Base-by-base conservation (phyloP, 2,888 invertebrate genomes). In the Hydroisotoma schaefferi region DNA sequence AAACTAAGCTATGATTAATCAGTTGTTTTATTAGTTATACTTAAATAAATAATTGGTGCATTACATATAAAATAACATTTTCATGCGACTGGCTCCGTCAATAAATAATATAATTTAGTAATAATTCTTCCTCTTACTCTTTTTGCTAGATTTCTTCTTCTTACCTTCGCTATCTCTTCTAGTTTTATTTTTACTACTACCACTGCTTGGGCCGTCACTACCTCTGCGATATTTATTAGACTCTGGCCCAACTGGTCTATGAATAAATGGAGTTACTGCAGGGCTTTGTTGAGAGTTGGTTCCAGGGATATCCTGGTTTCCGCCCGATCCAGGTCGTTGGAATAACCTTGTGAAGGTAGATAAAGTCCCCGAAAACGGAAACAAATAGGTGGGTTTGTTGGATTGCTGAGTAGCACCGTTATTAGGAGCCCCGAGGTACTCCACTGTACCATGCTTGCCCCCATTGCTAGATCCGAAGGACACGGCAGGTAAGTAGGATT, bases 221-320 rank as follows among this genome's bases (percentile, higher is more conserved):
- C 52, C 55, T 37, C 62, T 44, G 12, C 46, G 59, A 29, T 26
- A 66, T 5, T 60, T 49, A 5, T 54, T 57, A 10, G 62, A 63
- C 52, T 66, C 65, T 22, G 65, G 65, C 15, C 65, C 65, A 6
- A 63, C 43, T 12, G 65, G 65, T 48, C 65, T 29, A 18, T 66
- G 62, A n/a, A 66, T 22, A 29, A 58, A 66, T 1, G 65, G 49
- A n/a, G 38, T 33, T 22, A 33, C 20, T 25, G 58, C 28, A 23
- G 60, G 57, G 8, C 55, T 33, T n/a, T 20, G 26, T 3, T 47
- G 38, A 28, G 26, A 15, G 27, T 49, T 26, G 3, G 18, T 18
- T n/a, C 57, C 57, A n/a, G 38, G 46, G 15, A 46, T 33, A 23
- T 29, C 37, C 22, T 22, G 27, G 37, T 52, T 22, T 5, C 37